phyloP scores from a whole-genome alignment of 2,797 vertebrate species.

The Nyctibius grandis region DNA sequence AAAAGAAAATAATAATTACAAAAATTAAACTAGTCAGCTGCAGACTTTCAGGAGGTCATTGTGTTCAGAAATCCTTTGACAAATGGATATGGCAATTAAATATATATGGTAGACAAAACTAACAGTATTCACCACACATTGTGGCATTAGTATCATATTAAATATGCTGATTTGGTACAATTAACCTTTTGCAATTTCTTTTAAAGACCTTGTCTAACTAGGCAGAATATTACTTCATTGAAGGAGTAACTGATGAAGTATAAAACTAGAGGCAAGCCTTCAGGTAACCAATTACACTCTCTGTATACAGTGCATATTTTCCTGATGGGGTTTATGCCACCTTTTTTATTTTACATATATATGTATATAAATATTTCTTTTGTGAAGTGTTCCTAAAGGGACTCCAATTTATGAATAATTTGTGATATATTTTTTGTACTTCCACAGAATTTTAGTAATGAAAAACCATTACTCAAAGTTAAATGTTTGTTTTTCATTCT shows the following conservation, averaged over 20 bases:
- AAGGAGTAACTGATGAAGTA: conserved; percentile 22
- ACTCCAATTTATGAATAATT: not conserved
- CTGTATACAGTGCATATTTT: not conserved
- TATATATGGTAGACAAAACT: not conserved
- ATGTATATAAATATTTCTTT: not conserved
- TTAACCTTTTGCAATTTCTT: conserved; percentile 64
- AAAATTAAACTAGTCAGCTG: not conserved
- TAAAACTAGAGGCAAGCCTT: not conserved
- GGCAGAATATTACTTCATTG: not conserved
- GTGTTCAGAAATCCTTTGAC: not conserved
- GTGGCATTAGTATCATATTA: conserved; percentile 13
- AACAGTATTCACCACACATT: not conserved
- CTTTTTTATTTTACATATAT: not conserved
- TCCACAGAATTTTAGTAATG: not conserved
- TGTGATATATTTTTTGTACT: not conserved
- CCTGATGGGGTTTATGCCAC: not conserved
- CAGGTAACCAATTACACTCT: not conserved
- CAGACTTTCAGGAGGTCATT: not conserved
- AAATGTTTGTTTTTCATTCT: conserved; percentile 6
- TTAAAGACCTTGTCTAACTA: conserved; percentile 59
- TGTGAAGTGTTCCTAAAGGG: not conserved
- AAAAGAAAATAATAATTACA: not conserved
- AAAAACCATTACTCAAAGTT: conserved; percentile 9
- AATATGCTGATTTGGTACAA: conserved; percentile 48
- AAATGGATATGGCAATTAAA: not conserved